phyloP scores from a whole-genome alignment of 2,113 vertebrate species.

The Sinocyclocheilus anophthalmus region DNA sequence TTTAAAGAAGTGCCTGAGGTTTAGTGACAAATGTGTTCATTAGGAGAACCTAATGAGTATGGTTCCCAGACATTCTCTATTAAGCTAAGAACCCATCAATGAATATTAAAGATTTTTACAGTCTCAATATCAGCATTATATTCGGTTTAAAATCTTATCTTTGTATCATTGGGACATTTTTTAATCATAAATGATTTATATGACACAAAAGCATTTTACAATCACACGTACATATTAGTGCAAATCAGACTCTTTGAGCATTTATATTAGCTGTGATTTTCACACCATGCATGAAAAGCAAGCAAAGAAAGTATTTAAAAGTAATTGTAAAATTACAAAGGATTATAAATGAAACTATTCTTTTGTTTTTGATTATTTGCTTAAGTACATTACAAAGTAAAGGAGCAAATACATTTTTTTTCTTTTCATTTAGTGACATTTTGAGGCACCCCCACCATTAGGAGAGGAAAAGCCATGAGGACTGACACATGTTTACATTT shows the following conservation, averaged over 20 bases:
- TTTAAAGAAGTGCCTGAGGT: constrained; percentile 8
- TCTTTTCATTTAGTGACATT: not conserved
- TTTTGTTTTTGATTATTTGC: not conserved
- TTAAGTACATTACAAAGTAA: not conserved
- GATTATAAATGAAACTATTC: not conserved
- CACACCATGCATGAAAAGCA: not conserved
- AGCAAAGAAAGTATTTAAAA: not conserved
- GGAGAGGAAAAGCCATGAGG: not conserved
- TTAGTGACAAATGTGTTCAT: constrained; percentile 47
- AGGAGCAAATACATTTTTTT: not conserved
- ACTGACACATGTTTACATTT: constrained; percentile 7
- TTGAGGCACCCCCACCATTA: not conserved
- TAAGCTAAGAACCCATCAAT: constrained; percentile 5
- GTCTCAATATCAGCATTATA: not conserved
- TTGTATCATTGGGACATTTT: not conserved
- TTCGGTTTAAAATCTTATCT: not conserved
- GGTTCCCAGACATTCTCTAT: constrained; percentile 27
- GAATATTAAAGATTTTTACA: constrained; percentile 2
- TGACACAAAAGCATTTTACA: not conserved
- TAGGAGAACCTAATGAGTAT: constrained; percentile 38
- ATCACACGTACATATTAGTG: not conserved
- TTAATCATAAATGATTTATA: not conserved
- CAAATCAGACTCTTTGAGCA: not conserved
- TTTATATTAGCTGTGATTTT: not conserved
- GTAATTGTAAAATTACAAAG: not conserved